These are phyloP conservation scores for Linyphia triangularis DNA, from an alignment of 2,888 invertebrate genomes.

Conservation along the genomic window DNA sequence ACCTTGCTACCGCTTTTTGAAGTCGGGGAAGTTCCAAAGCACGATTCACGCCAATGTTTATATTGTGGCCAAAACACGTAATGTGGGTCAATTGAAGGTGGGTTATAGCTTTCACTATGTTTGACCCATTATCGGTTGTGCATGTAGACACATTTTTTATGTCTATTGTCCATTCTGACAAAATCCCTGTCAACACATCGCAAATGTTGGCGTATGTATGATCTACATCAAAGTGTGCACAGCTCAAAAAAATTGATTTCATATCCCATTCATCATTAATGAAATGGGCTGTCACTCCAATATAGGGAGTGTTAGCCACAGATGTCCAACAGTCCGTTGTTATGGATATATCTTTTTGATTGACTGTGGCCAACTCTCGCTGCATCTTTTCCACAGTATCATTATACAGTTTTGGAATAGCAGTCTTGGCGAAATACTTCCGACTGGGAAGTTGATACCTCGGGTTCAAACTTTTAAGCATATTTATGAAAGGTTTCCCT, in stretches of 20 bases:
- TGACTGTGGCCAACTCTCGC: neutral
- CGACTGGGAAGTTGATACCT: neutral
- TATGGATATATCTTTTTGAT: neutral
- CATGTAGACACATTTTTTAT: neutral
- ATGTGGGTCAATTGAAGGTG: neutral
- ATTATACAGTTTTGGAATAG: conserved; percentile 8
- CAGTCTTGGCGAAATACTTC: conserved; percentile 12
- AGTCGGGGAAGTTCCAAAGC: neutral
- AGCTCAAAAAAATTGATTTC: neutral
- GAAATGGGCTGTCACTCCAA: conserved; percentile 22
- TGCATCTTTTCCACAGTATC: neutral
- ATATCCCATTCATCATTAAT: conserved; percentile 15
- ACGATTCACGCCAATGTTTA: conserved; percentile 6
- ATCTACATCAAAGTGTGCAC: neutral
- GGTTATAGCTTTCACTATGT: conserved; percentile 13
- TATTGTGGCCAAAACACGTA: conserved; percentile 14
- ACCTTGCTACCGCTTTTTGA: neutral
- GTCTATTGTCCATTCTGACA: conserved; percentile 18
- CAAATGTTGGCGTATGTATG: conserved; percentile 1
- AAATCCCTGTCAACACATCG: neutral
- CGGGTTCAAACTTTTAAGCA: conserved; percentile 4
- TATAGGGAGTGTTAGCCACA: neutral
- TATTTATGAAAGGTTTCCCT: neutral
- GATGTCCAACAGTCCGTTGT: conserved; percentile 47
- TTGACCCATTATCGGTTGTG: conserved; percentile 31